A percentile compares a stretch with the other conserved stretches of the same genome.
Evolutionary conservation across 2,888 invertebrate species (phyloP).

Genomic region (Polia nebulosa): DNA sequence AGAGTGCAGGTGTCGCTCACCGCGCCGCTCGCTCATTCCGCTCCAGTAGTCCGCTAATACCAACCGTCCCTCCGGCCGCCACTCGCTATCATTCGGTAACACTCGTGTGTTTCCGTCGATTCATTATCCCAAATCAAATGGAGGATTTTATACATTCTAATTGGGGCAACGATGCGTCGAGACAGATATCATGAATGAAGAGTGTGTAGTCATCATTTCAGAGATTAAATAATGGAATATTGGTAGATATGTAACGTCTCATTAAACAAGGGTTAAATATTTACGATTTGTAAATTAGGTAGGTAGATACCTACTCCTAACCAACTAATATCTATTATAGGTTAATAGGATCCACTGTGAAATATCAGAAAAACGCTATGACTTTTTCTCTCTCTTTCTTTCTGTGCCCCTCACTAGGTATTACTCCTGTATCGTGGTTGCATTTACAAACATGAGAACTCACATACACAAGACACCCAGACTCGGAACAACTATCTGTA

Average conservation of each 20-base stretch:
- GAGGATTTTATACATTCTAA: constrained; percentile 30
- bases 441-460: too few relatives aligned
- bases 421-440: too few relatives aligned
- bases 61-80: constrained; percentile 10
- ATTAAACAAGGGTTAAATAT: too few relatives aligned
- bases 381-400: too few relatives aligned
- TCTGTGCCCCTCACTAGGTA: too few relatives aligned
- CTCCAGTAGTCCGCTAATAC: constrained; percentile 21
- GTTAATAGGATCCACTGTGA: background rate
- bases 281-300: too few relatives aligned
- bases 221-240: background rate
- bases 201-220: background rate
- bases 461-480: too few relatives aligned
- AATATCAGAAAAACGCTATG: background rate
- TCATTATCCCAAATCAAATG: constrained; percentile 50
- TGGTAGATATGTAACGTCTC: background rate
- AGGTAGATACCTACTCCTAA: too few relatives aligned
- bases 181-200: constrained; percentile 9
- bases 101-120: constrained; percentile 44
- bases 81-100: constrained; percentile 41
- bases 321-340: background rate
- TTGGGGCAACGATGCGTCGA: constrained; percentile 20
- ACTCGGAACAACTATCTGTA: too few relatives aligned
- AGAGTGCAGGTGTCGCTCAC: constrained; percentile 5
- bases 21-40: background rate